phyloP scores from a whole-genome alignment of 1,140 invertebrate species.

The Caenorhabditis elegans region WBcel235 BX284604.4:7224501-7225000 shows the following conservation, averaged over 20 bases:
- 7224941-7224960: neutral
- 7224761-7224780: too few relatives aligned
- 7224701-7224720: neutral
- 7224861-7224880: neutral
- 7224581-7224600: too few relatives aligned
- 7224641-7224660: neutral
- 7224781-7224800: too few relatives aligned
- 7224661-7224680: neutral
- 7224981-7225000: neutral
- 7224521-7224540: too few relatives aligned
- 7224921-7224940: too few relatives aligned
- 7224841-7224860: neutral
- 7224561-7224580: too few relatives aligned
- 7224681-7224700: neutral
- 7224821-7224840: conserved; percentile 20
- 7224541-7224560: too few relatives aligned
- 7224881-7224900: neutral
- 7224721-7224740: conserved; percentile 12
- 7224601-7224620: too few relatives aligned
- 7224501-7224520: too few relatives aligned
- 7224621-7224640: neutral
- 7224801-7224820: neutral
- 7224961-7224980: neutral
- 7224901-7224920: neutral
- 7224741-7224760: conserved; percentile 1